Conservation (phyloP, 2,888 invertebrate species). For the Chironomus riparius region DNA sequence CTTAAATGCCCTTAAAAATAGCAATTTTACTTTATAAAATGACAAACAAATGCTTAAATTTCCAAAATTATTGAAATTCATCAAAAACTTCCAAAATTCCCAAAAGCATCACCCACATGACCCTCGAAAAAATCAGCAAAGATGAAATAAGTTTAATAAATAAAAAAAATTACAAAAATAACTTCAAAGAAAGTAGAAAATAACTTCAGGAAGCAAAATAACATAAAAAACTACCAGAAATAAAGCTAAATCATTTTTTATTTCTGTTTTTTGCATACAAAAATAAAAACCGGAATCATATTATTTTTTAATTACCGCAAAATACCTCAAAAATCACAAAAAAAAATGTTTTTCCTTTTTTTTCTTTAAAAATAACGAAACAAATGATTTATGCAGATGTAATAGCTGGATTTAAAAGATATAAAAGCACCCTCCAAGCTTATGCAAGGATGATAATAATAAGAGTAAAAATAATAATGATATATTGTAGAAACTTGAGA, state of each 20-base stretch:
- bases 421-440: too few species aligned
- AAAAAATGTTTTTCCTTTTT: background rate
- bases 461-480: too few species aligned
- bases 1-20: too few species aligned
- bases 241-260: background rate
- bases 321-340: constrained; percentile 15
- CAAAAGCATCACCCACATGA: too few species aligned
- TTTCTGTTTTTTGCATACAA: background rate
- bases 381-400: too few species aligned
- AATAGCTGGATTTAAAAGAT: too few species aligned
- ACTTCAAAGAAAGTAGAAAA: background rate
- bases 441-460: too few species aligned
- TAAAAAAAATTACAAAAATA: background rate
- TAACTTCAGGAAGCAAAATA: background rate
- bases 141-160: background rate
- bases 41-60: too few species aligned
- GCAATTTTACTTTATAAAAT: too few species aligned
- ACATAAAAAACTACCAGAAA: background rate
- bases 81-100: background rate
- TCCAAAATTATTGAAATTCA: background rate
- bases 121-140: background rate
- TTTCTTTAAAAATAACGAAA: too few species aligned
- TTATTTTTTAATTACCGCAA: constrained; percentile 23
- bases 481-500: too few species aligned
- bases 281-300: background rate